Evolutionary conservation across 2,888 invertebrate genomes (phyloP).

Genomic region (Venusia cambrica): DNA sequence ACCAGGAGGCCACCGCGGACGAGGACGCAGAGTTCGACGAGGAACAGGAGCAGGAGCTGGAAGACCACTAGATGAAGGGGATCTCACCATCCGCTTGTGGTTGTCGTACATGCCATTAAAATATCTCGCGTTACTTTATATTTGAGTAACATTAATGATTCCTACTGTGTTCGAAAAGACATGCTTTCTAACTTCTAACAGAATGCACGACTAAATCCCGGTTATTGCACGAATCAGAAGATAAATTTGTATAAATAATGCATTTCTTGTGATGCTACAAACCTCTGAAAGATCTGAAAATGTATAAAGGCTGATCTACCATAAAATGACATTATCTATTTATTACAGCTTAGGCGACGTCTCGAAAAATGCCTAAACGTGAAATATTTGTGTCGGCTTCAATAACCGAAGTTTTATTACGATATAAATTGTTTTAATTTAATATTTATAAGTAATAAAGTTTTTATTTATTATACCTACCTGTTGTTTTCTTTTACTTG

Average conservation of each 20-base stretch:
- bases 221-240: constrained; percentile 55
- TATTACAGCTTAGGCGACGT: constrained; percentile 51
- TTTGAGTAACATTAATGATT: constrained; percentile 72
- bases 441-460: constrained; percentile 80
- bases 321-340: constrained; percentile 58
- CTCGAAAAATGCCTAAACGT: constrained; percentile 50
- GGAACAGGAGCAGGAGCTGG: constrained; percentile 86
- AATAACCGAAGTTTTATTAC: constrained; percentile 71
- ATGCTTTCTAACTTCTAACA: constrained; percentile 79
- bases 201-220: constrained; percentile 69
- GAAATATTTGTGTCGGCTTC: constrained; percentile 62
- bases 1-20: constrained; percentile 93
- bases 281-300: constrained; percentile 66
- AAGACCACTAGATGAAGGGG: constrained; percentile 69
- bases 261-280: constrained; percentile 61
- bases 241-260: constrained; percentile 56
- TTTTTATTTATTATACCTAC: constrained; percentile 73
- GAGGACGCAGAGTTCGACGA: constrained; percentile 92
- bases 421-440: constrained; percentile 69
- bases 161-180: constrained; percentile 63
- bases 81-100: constrained; percentile 33
- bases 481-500: constrained; percentile 32
- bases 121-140: constrained; percentile 64
- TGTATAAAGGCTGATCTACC: constrained; percentile 65
- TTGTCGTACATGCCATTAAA: constrained; percentile 69